Conservation (phyloP, 2,888 invertebrate genomes). For the Trichogramma dendrolimi region DNA sequence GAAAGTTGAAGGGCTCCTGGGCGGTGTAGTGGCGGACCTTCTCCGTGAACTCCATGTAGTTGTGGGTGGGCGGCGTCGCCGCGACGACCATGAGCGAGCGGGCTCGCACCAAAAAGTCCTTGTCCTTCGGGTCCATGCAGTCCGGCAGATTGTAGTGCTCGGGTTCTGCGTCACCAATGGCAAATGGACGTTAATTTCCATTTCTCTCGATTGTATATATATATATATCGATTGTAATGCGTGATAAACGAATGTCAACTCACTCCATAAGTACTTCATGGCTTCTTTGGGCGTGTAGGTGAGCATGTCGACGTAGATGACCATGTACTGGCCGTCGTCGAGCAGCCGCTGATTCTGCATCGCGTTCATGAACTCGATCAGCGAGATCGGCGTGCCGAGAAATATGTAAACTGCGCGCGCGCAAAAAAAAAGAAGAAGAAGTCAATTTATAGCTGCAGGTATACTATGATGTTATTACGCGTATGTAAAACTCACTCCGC, state of each 20-base stretch:
- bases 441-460: too few species aligned
- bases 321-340: constrained; percentile 89
- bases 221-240: neutral
- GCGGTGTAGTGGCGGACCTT: constrained; percentile 76
- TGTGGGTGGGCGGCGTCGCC: constrained; percentile 74
- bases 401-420: constrained; percentile 80
- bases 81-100: constrained; percentile 84
- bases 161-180: constrained; percentile 49
- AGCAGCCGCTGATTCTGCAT: constrained; percentile 87
- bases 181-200: neutral
- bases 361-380: constrained; percentile 86
- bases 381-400: constrained; percentile 77
- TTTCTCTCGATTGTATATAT: neutral
- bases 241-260: constrained; percentile 48
- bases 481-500: constrained; percentile 69
- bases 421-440: neutral
- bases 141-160: constrained; percentile 58
- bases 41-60: constrained; percentile 73
- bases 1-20: constrained; percentile 76
- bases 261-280: constrained; percentile 76
- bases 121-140: constrained; percentile 61
- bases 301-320: constrained; percentile 91
- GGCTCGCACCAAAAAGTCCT: constrained; percentile 66
- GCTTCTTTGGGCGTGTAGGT: constrained; percentile 75
- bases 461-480: too few species aligned